Evolutionary conservation across 2,113 vertebrate genomes (phyloP), one percentile per base, ranked within the genome.

Genomic region (Bos javanicus): DNA sequence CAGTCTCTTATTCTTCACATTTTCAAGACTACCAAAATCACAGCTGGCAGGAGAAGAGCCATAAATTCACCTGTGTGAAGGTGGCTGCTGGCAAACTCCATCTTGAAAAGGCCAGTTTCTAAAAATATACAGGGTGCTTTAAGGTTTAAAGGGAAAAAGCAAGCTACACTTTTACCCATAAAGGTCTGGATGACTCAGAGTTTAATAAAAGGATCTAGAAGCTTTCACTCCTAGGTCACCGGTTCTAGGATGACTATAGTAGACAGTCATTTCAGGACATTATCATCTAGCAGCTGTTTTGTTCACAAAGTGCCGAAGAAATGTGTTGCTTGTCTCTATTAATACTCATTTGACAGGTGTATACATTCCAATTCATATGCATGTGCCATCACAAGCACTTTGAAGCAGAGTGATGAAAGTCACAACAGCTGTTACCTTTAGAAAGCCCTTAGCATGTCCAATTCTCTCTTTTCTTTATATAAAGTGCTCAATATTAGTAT

Each of bases 291-390:
- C 98, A 98, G 96, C 95, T 98, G 97, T 84, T 94, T 91, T 87
- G 67, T 92, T 93, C 86, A 71, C 87, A 90, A 93, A 81, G 62
- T 87, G 93, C 23, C 64, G 17, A 92, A 97, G 95, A 94, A 97
- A 89, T 97, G 85, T 87, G 78, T 60, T 93, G 90, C 92, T 7
- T 78, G 94, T 87, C 84, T 92, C 98, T 97, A 98, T 98, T 97
- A 97, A 97, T 97, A 97, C 83, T 91, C 93, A 67, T 23, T 17
- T 46, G 88, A 97, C 98, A 98, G 97, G 97, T 98, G 97, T 94
- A 48, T n/a, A 46, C 90, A 87, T 95, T 98, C 97, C 91, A 91
- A 52, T 57, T 90, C 71, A 57, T 10, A 21, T 13, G 60, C 89
- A 94, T 90, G 86, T 96, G 94, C 97, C 96, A 96, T 84, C 21